Base-by-base conservation (phyloP, 2,888 invertebrate species). In the Octonoba sinensis region DNA sequence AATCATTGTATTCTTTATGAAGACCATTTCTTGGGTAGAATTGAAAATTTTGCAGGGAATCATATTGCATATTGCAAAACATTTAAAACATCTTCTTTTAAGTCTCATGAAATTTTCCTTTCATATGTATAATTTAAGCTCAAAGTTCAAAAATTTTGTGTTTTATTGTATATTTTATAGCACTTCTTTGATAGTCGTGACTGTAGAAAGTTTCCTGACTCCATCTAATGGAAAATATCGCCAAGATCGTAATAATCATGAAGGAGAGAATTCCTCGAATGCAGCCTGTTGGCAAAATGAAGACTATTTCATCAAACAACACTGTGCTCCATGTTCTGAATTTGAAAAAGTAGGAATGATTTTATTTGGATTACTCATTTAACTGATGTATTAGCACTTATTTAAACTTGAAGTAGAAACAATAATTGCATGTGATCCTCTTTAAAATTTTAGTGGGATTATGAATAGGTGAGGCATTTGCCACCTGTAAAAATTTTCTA, bases 231-330 rank as follows among this genome's bases (percentile, higher is more conserved):
- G 66, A 16, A 82, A 82, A 49, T 76, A 82, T 54, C 72, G 62
- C 18, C 72, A 82, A 16, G 36, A 36, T 36, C 75, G 72, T 56
- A 69, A 66, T 16, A 62, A 62, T 18, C 22, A 62, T 3, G 65
- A 49, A 47, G 71, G 72, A 16, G 82, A 82, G 51, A 82, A 82
- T 46, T 72, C 56, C 47, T 82, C 82, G 3, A 71, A 65, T 57
- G 79, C 78, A 18, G 69, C 74, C 11, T 85, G 85, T 70, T 85
- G 84, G 85, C 69, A 81, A 46, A 75, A 49, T 67, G 85, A 85
- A 70, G 74, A 84, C 18, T 85, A 78, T 64, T 46, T 67, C 62
- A 66, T 84, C 12, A 79, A 76, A 47, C 77, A 81, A 18, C 75
- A 76, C 15, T 85, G 85, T 78, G 66, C 77, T 6, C 84, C 83